A percentile compares a stretch with the other conserved stretches of the same genome.
Evolutionary conservation across 2,888 invertebrate species (phyloP).

Genomic region (Eilema caniola): DNA sequence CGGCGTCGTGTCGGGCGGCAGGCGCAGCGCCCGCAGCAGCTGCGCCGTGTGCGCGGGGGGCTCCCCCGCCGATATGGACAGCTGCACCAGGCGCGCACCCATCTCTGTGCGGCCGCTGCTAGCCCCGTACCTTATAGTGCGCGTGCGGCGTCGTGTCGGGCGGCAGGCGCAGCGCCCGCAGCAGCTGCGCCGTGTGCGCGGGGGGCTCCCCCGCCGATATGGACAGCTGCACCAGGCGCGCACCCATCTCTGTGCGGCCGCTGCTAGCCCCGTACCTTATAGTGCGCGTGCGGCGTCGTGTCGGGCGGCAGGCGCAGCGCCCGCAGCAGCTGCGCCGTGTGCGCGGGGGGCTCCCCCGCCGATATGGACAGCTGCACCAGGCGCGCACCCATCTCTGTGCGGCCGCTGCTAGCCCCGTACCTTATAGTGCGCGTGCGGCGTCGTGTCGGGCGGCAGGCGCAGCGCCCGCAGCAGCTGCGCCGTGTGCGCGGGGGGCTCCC

Average conservation of each 20-base stretch:
- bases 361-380: too few species aligned
- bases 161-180: slow-evolving; percentile 69
- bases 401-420: slow-evolving; percentile 47
- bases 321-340: too few species aligned
- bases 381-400: slow-evolving; percentile 55
- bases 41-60: slow-evolving; percentile 51
- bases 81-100: slow-evolving; percentile 74
- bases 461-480: slow-evolving; percentile 50
- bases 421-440: slow-evolving; percentile 53
- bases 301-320: too few species aligned
- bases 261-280: slow-evolving; percentile 30
- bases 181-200: slow-evolving; percentile 62
- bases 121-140: slow-evolving; percentile 62
- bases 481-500: slow-evolving; percentile 52
- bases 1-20: slow-evolving; percentile 75
- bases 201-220: slow-evolving; percentile 65
- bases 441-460: slow-evolving; percentile 73
- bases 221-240: slow-evolving; percentile 71
- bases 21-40: slow-evolving; percentile 62
- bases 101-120: slow-evolving; percentile 68
- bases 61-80: slow-evolving; percentile 55
- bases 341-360: too few species aligned
- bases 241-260: slow-evolving; percentile 77
- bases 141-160: slow-evolving; percentile 72
- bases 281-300: too few species aligned